These are phyloP conservation scores for Dryobotodes eremita DNA, from an alignment of 2,888 invertebrate species.

Conservation along the genomic window DNA sequence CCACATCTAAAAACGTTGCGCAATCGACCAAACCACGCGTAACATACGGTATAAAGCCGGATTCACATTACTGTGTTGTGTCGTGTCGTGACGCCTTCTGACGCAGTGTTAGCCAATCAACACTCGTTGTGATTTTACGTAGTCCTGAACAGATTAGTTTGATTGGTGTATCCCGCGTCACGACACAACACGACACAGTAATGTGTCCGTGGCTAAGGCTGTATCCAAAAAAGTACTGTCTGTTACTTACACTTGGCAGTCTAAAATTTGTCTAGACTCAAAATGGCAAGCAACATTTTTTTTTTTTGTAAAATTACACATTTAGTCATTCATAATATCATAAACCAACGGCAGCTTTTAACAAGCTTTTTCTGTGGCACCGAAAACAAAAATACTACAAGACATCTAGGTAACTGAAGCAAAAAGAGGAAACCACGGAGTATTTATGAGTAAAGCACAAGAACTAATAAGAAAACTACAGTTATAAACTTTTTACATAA, in stretches of 20 bases:
- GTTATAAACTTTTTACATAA: not conserved
- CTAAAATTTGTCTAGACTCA: slow-evolving; percentile 48
- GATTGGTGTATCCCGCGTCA: too few relatives aligned
- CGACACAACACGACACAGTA: too few relatives aligned
- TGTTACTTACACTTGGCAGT: slow-evolving; percentile 27
- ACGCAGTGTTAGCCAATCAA: too few relatives aligned
- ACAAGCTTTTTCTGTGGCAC: not conserved
- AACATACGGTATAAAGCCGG: not conserved
- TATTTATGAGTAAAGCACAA: not conserved
- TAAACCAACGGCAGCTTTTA: not conserved
- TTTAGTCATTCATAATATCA: not conserved
- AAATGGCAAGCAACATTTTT: slow-evolving; percentile 18
- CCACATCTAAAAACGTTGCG: not conserved
- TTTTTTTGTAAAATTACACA: not conserved
- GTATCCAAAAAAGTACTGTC: slow-evolving; percentile 6
- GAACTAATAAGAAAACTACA: not conserved
- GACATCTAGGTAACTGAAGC: not conserved
- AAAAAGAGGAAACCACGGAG: not conserved
- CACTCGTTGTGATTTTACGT: too few relatives aligned
- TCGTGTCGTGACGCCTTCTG: too few relatives aligned
- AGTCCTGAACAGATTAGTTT: too few relatives aligned
- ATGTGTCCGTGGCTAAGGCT: too few relatives aligned
- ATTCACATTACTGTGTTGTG: too few relatives aligned
- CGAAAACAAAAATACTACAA: slow-evolving; percentile 1
- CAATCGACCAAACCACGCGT: not conserved